These are phyloP conservation scores for Candidula unifasciata DNA, from an alignment of 2,888 invertebrate genomes.

Conservation along the genomic window DNA sequence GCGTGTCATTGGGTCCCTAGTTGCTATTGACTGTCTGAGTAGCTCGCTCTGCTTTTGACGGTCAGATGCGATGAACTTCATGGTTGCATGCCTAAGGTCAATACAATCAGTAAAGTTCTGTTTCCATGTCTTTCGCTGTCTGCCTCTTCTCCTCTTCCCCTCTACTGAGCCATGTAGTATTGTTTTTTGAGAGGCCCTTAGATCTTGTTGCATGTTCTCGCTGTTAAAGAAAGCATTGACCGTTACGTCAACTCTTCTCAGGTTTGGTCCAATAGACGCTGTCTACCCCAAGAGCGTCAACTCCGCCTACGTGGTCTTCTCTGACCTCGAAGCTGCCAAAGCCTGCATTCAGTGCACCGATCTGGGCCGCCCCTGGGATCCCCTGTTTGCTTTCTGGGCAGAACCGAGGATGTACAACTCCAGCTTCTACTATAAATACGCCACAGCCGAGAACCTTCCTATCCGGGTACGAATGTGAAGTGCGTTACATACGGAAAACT, in stretches of 20 bases:
- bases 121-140: too few relatives aligned
- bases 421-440: constrained; percentile 16
- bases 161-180: too few relatives aligned
- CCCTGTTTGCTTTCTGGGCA: constrained; percentile 32
- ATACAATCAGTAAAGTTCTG: too few relatives aligned
- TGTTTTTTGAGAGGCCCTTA: too few relatives aligned
- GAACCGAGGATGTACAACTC: constrained; percentile 44
- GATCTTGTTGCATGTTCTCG: too few relatives aligned
- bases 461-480: not conserved
- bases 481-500: not conserved
- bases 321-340: constrained; percentile 28
- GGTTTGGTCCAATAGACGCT: constrained; percentile 41
- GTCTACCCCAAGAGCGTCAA: constrained; percentile 27
- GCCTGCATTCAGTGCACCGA: constrained; percentile 3
- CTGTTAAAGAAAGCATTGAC: too few relatives aligned
- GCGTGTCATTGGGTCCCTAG: too few relatives aligned
- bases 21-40: too few relatives aligned
- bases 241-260: not conserved
- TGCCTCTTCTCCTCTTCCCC: too few relatives aligned
- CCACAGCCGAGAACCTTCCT: constrained; percentile 4
- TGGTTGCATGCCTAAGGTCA: too few relatives aligned
- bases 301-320: constrained; percentile 40
- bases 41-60: too few relatives aligned
- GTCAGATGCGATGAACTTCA: too few relatives aligned
- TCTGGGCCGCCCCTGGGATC: constrained; percentile 45